Evolutionary conservation across 2,888 invertebrate genomes (phyloP).

Genomic region (Gari tellinella): DNA sequence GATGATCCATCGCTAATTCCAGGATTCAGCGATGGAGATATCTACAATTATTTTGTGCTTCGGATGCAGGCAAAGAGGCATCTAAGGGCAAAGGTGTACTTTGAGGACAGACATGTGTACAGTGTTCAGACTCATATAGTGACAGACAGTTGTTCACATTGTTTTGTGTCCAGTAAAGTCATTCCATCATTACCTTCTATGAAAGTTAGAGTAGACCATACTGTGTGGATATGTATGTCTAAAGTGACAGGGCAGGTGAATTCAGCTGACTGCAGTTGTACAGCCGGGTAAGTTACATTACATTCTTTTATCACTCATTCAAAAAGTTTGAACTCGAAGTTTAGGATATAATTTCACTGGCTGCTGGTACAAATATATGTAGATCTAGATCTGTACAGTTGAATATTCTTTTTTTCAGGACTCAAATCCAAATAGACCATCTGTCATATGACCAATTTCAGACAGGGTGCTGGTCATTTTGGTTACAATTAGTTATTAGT

Average conservation of each 20-base stretch:
- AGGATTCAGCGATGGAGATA: slow-evolving; percentile 6
- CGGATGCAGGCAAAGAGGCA: slow-evolving; percentile 24
- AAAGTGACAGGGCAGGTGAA: slow-evolving; percentile 42
- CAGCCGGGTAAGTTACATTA: slow-evolving; percentile 39
- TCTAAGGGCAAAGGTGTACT: slow-evolving; percentile 17
- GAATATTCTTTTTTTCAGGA: too few relatives aligned
- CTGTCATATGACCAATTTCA: too few relatives aligned
- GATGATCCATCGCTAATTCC: slow-evolving; percentile 6
- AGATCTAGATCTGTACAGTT: too few relatives aligned
- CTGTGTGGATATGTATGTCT: slow-evolving; percentile 38
- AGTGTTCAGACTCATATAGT: background rate
- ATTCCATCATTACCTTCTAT: slow-evolving; percentile 37
- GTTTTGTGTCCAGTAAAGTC: slow-evolving; percentile 21
- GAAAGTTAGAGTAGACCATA: slow-evolving; percentile 26
- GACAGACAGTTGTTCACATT: slow-evolving; percentile 11
- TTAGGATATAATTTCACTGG: too few relatives aligned
- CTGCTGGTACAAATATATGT: too few relatives aligned
- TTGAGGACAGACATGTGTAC: too few relatives aligned
- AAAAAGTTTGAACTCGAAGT: too few relatives aligned
- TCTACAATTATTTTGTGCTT: slow-evolving; percentile 32
- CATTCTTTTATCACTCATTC: too few relatives aligned
- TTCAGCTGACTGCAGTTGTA: slow-evolving; percentile 43
- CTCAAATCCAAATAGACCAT: too few relatives aligned
- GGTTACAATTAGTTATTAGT: too few relatives aligned
- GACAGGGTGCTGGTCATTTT: too few relatives aligned